phyloP scores from a whole-genome alignment of 1,140 invertebrate species.

The Chlorops oryzae region DNA sequence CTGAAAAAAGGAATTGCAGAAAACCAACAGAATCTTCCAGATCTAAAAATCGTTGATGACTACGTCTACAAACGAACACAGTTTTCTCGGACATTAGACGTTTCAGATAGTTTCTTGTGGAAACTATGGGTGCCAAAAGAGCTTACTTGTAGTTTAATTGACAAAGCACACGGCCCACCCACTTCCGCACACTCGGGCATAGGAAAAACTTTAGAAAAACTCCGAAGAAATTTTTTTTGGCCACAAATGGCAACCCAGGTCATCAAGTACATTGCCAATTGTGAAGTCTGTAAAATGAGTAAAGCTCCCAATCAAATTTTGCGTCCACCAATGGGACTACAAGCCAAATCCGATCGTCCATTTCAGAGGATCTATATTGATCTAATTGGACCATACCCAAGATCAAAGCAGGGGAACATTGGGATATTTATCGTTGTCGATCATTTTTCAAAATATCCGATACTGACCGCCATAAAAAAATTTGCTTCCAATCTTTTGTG shows the following conservation, averaged over 20 bases:
- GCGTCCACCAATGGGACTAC: not conserved
- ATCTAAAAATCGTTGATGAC: too few relatives aligned
- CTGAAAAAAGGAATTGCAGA: too few relatives aligned
- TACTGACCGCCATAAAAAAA: too few relatives aligned
- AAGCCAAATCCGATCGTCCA: conserved; percentile 4
- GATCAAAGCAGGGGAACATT: conserved; percentile 10
- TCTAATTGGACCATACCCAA: conserved; percentile 16
- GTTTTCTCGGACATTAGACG: too few relatives aligned
- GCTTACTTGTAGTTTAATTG: not conserved
- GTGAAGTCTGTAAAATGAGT: conserved; percentile 10
- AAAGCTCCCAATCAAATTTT: not conserved
- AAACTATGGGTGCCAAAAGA: conserved; percentile 3
- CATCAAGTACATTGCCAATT: conserved; percentile 5
- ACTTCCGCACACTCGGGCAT: not conserved
- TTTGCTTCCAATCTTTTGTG: too few relatives aligned
- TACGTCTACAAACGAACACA: too few relatives aligned
- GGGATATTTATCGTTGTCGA: conserved; percentile 2
- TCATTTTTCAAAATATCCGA: conserved; percentile 6
- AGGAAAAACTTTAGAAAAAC: not conserved
- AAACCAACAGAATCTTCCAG: too few relatives aligned
- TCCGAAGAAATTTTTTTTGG: conserved; percentile 13
- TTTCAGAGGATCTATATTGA: conserved; percentile 12
- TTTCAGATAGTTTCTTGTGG: too few relatives aligned
- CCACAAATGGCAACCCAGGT: conserved; percentile 9
- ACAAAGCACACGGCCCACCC: not conserved